phyloP scores from a whole-genome alignment of 1,140 invertebrate species.

The Tetragonula clypearis region DNA sequence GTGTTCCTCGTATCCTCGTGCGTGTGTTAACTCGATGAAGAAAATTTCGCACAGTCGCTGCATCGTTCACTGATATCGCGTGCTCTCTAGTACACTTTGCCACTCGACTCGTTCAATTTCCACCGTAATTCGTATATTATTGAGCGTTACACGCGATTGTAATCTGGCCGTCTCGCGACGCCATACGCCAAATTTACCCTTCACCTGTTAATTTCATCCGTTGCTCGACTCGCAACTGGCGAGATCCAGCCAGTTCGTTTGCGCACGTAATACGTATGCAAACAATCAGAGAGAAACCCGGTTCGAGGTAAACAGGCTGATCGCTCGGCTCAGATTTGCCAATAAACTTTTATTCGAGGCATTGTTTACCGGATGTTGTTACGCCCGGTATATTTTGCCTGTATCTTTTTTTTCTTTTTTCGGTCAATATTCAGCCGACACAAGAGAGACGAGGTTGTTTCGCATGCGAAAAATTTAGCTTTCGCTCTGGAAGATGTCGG shows the following conservation, averaged over 20 bases:
- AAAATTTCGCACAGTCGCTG: conserved; percentile 1
- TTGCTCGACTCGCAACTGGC: background rate
- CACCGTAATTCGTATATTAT: background rate
- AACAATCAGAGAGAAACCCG: conserved; percentile 15
- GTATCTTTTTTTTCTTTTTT: background rate
- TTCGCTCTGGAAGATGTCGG: background rate
- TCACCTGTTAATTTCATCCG: conserved; percentile 32
- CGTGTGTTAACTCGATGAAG: conserved; percentile 15
- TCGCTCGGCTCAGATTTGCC: background rate
- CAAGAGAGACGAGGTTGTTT: background rate
- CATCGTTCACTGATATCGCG: background rate
- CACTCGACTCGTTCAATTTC: background rate
- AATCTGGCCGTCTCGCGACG: background rate
- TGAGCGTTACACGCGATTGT: background rate
- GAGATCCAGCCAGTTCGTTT: background rate
- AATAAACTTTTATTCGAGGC: conserved; percentile 37
- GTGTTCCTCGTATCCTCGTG: background rate
- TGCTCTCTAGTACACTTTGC: background rate
- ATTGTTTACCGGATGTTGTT: conserved; percentile 20
- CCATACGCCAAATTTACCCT: conserved; percentile 22
- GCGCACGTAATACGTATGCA: background rate
- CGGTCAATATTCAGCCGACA: background rate
- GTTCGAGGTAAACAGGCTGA: conserved; percentile 15
- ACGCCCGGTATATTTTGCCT: background rate
- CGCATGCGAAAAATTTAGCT: background rate